Evolutionary conservation across 2,797 vertebrate genomes (phyloP).

Genomic region (Anabas testudineus): DNA sequence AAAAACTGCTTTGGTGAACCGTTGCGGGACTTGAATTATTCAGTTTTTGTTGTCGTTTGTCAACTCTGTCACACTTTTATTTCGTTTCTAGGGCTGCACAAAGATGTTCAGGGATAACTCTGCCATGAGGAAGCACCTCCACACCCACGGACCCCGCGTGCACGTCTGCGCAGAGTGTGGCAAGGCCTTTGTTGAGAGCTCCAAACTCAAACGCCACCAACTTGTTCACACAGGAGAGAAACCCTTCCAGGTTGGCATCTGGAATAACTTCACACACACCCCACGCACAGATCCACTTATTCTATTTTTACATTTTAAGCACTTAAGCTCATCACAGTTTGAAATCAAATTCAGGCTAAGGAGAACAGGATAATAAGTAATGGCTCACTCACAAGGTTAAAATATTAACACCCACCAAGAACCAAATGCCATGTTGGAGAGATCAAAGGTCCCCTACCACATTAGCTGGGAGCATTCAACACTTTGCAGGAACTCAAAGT

Average conservation of each 20-base stretch:
- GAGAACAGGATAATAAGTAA: slow-evolving; percentile 13
- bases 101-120: slow-evolving; percentile 99
- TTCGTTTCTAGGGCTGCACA: slow-evolving; percentile 91
- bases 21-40: not conserved
- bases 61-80: slow-evolving; percentile 10
- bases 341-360: slow-evolving; percentile 14
- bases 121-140: slow-evolving; percentile 99
- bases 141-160: slow-evolving; percentile 97
- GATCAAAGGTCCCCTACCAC: not conserved
- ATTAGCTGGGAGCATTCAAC: not conserved
- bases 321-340: slow-evolving; percentile 22
- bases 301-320: slow-evolving; percentile 30
- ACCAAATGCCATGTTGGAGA: not conserved
- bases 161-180: slow-evolving; percentile 99
- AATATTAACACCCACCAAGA: not conserved
- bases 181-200: slow-evolving; percentile 99
- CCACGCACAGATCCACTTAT: not conserved
- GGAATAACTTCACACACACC: not conserved
- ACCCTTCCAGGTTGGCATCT: slow-evolving; percentile 93
- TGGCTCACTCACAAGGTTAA: slow-evolving; percentile 9
- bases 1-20: too few species aligned
- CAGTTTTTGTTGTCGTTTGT: slow-evolving; percentile 9
- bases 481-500: not conserved
- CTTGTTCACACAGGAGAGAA: slow-evolving; percentile 99
- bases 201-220: slow-evolving; percentile 98